Percentiles rank a stretch among this genome's conserved stretches.
phyloP scores from a whole-genome alignment of 2,113 vertebrate species.

The Nerophis ophidion region DNA sequence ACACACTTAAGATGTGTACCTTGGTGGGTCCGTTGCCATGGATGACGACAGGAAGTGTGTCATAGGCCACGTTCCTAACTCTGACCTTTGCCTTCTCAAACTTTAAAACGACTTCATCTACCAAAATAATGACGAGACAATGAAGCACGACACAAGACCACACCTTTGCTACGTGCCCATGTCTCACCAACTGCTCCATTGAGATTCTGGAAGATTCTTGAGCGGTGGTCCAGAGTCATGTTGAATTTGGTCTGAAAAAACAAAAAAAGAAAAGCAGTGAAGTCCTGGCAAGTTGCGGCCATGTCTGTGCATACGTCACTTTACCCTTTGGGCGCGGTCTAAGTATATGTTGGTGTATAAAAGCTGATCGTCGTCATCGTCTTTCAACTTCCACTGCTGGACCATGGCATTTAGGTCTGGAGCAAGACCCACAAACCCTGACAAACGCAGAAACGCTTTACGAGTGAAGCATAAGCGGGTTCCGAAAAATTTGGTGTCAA shows the following conservation, averaged over 20 bases:
- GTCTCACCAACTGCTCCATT: conserved; percentile 62
- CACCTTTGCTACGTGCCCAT: background rate
- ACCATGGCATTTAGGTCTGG: conserved; percentile 41
- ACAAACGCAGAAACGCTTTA: conserved; percentile 1
- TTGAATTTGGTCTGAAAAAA: conserved; percentile 53
- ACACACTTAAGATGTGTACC: conserved; percentile 25
- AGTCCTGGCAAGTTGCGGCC: background rate
- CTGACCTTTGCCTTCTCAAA: conserved; percentile 57
- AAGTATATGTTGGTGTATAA: conserved; percentile 64
- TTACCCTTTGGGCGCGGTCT: conserved; percentile 51
- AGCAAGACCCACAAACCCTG: conserved; percentile 53
- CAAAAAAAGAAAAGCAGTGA: background rate
- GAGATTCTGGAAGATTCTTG: conserved; percentile 62
- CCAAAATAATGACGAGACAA: conserved; percentile 1
- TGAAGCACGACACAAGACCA: background rate
- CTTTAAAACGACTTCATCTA: conserved; percentile 63
- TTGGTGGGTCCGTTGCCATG: conserved; percentile 63
- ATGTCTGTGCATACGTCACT: no score
- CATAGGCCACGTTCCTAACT: conserved; percentile 55
- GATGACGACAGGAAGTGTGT: conserved; percentile 58
- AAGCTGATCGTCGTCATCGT: conserved; percentile 61
- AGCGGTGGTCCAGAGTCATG: conserved; percentile 60
- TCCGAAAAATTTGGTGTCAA: background rate
- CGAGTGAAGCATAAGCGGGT: background rate
- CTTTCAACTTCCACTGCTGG: conserved; percentile 60